These are phyloP conservation scores for Phylloscopus trochilus DNA, from an alignment of 2,113 vertebrate species.

Conservation along the genomic window DNA sequence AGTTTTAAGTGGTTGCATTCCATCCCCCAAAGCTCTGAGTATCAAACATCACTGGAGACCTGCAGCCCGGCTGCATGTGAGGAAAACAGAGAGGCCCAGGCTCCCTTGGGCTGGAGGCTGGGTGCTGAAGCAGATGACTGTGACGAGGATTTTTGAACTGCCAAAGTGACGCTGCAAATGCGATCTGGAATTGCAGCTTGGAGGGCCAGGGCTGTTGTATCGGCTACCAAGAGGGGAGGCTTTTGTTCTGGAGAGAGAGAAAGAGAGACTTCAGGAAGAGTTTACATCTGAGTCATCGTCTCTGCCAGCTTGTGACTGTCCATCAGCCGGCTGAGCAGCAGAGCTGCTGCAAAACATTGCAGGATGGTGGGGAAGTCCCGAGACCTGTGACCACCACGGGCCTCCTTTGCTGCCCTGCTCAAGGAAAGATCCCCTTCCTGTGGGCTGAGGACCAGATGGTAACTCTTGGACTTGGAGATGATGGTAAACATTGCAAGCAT, in stretches of 20 bases:
- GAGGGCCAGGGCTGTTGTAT: background rate
- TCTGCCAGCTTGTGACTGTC: background rate
- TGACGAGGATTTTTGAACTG: background rate
- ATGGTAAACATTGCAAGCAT: background rate
- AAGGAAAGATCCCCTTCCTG: background rate
- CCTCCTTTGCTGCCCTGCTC: background rate
- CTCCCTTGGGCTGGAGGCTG: background rate
- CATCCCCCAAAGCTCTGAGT: background rate
- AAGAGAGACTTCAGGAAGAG: slow-evolving; percentile 17
- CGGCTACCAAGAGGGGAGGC: slow-evolving; percentile 1
- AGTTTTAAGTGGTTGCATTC: slow-evolving; percentile 27
- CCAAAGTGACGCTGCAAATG: slow-evolving; percentile 35
- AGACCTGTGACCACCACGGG: background rate
- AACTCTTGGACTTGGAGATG: background rate
- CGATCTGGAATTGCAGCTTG: slow-evolving; percentile 7
- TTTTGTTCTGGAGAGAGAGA: slow-evolving; percentile 6
- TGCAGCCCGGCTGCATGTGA: background rate
- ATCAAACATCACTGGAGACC: background rate
- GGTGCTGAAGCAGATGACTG: slow-evolving; percentile 1
- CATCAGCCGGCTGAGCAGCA: background rate
- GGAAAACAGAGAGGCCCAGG: background rate
- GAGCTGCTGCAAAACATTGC: background rate
- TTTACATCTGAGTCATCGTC: slow-evolving; percentile 46
- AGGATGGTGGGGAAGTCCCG: background rate
- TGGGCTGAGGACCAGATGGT: background rate